Evolutionary conservation across 1,140 invertebrate species (phyloP).

Genomic region (Ericerus pela): DNA sequence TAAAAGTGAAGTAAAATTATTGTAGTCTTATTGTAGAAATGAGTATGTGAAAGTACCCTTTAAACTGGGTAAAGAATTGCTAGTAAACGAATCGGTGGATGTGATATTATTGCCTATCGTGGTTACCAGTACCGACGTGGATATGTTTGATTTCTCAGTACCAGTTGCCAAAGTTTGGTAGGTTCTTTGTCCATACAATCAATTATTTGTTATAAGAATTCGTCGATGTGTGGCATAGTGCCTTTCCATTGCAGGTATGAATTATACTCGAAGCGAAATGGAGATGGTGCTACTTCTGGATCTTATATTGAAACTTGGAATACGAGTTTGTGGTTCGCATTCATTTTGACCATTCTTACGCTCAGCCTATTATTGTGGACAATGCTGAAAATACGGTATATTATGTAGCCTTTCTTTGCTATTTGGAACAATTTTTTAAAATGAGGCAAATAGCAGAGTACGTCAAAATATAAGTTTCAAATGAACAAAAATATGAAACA

Average conservation of each 20-base stretch:
- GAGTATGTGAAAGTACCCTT: slow-evolving; percentile 16
- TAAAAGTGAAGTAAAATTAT: not conserved
- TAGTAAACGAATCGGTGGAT: slow-evolving; percentile 13
- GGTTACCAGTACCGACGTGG: slow-evolving; percentile 15
- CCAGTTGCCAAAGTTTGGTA: slow-evolving; percentile 17
- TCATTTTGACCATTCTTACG: slow-evolving; percentile 13
- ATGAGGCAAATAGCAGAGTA: no score
- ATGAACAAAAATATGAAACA: no score
- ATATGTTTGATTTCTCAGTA: slow-evolving; percentile 18
- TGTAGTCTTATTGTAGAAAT: slow-evolving; percentile 1
- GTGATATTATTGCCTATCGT: slow-evolving; percentile 16
- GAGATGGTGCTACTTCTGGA: slow-evolving; percentile 15
- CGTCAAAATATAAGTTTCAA: no score
- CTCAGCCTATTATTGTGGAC: slow-evolving; percentile 11
- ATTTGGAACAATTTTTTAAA: no score
- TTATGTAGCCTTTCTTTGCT: not conserved
- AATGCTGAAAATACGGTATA: slow-evolving; percentile 14
- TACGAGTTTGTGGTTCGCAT: slow-evolving; percentile 16
- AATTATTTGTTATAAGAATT: not conserved
- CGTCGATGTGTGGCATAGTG: not conserved
- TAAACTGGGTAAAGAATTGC: not conserved
- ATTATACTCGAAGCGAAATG: slow-evolving; percentile 15
- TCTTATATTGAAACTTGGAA: slow-evolving; percentile 19
- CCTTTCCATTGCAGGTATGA: slow-evolving; percentile 14
- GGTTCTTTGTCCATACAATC: not conserved